Evolutionary conservation across 2,797 vertebrate species (phyloP).

Genomic region (Knipowitschia caucasica): DNA sequence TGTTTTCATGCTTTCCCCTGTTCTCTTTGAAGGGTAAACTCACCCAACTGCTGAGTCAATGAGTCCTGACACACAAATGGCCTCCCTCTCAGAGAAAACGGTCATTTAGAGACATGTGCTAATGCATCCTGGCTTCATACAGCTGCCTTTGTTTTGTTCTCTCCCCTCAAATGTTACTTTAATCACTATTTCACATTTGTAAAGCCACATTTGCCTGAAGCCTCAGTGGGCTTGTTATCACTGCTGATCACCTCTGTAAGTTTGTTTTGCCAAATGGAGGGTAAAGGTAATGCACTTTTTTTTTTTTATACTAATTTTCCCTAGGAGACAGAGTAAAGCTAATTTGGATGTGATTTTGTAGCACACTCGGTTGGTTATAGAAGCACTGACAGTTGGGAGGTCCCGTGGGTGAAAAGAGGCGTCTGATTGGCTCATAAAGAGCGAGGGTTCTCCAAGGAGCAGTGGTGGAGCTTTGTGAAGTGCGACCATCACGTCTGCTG

Average conservation of each 20-base stretch:
- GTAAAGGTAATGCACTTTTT: conserved; percentile 56
- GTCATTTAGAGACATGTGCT: conserved; percentile 50
- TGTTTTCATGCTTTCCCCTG: conserved; percentile 11
- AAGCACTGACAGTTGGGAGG: conserved; percentile 31
- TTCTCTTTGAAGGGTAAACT: conserved; percentile 47
- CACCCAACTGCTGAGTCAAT: conserved; percentile 64
- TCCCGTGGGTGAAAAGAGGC: conserved; percentile 30
- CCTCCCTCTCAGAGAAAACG: conserved; percentile 55
- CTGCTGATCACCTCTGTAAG: conserved; percentile 52
- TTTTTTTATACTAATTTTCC: conserved; percentile 56
- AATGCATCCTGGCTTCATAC: conserved; percentile 46
- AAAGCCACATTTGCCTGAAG: conserved; percentile 45
- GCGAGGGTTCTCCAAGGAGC: conserved; percentile 40
- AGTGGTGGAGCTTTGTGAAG: conserved; percentile 39
- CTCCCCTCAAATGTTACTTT: conserved; percentile 35
- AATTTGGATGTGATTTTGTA: conserved; percentile 46
- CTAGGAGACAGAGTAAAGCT: conserved; percentile 46
- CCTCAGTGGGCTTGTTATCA: conserved; percentile 61
- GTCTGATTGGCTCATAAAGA: conserved; percentile 51
- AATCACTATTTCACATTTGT: conserved; percentile 59
- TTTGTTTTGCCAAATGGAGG: conserved; percentile 56
- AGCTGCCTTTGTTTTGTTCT: conserved; percentile 29
- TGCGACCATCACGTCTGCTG: conserved; percentile 34
- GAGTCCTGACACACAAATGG: conserved; percentile 49
- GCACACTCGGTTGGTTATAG: conserved; percentile 35